phyloP scores from a whole-genome alignment of 2,113 vertebrate genomes.

The Sakesphorus luctuosus region DNA sequence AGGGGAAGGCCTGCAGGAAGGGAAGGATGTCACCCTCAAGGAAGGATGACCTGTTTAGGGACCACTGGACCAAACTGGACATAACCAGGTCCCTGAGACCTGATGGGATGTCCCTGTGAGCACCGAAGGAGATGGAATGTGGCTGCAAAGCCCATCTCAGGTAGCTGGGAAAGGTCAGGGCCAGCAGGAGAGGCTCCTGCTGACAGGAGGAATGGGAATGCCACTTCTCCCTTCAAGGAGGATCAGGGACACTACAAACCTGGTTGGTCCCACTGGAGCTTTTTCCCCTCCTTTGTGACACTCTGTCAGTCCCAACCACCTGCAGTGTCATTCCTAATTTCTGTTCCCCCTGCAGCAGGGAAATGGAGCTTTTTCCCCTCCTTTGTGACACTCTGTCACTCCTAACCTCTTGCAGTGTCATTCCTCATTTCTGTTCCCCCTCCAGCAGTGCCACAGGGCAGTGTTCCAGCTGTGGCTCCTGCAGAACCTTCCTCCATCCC shows the following conservation, averaged over 20 bases:
- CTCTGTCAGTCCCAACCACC: background rate
- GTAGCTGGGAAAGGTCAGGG: background rate
- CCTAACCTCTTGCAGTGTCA: background rate
- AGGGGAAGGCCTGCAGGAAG: background rate
- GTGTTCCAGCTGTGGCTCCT: background rate
- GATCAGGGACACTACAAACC: background rate
- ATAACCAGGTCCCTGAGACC: background rate
- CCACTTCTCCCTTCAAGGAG: background rate
- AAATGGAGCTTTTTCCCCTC: background rate
- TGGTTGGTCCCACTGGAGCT: background rate
- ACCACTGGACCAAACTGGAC: background rate
- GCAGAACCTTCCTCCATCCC: background rate
- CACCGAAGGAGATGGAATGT: background rate
- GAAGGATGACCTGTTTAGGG: background rate
- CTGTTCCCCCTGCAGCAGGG: fast-evolving
- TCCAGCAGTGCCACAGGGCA: background rate
- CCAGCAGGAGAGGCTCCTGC: background rate
- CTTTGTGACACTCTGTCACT: background rate
- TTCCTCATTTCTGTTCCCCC: fast-evolving
- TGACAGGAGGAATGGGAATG: background rate
- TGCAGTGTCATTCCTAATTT: background rate
- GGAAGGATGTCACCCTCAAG: background rate
- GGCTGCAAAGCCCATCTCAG: background rate
- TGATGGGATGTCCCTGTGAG: fast-evolving
- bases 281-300: background rate